These are phyloP conservation scores for Exephanes ischioxanthus DNA, from an alignment of 2,888 invertebrate genomes.

Conservation along the genomic window DNA sequence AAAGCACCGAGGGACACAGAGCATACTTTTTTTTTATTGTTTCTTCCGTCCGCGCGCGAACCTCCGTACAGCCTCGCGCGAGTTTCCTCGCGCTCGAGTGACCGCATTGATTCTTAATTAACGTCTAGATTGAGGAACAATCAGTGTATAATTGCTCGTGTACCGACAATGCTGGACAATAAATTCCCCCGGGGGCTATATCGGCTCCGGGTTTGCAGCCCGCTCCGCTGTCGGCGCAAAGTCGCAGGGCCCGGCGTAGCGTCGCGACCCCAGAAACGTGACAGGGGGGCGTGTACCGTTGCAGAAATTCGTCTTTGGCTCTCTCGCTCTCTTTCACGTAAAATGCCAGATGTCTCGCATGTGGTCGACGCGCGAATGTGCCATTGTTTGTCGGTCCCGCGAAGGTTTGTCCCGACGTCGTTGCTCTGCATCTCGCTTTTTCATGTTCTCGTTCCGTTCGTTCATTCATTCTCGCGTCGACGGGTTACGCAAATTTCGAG, in stretches of 20 bases:
- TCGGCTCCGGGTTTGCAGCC: constrained; percentile 50
- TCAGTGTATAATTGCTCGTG: constrained; percentile 81
- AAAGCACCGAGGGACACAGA: constrained; percentile 52
- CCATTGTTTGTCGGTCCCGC: constrained; percentile 70
- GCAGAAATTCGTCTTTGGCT: constrained; percentile 83
- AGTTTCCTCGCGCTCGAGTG: constrained; percentile 77
- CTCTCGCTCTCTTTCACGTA: constrained; percentile 82
- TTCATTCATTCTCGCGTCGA: constrained; percentile 41
- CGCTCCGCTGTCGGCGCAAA: constrained; percentile 23
- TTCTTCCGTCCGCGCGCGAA: constrained; percentile 64
- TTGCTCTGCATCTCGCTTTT: constrained; percentile 39
- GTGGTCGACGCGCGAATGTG: constrained; percentile 78
- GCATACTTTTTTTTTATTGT: constrained; percentile 55
- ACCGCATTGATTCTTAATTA: constrained; percentile 84
- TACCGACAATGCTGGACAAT: constrained; percentile 80
- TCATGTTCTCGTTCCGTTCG: constrained; percentile 39
- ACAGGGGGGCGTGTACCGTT: constrained; percentile 83
- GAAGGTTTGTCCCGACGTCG: constrained; percentile 37
- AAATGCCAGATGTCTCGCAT: constrained; percentile 85
- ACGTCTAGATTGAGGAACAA: constrained; percentile 82
- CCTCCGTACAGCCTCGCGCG: constrained; percentile 58
- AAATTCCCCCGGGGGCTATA: constrained; percentile 77
- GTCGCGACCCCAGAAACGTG: constrained; percentile 78
- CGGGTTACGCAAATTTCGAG: constrained; percentile 44
- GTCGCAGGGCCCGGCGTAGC: constrained; percentile 66